These are phyloP conservation scores for Cephalopachus bancanus DNA, from an alignment of 2,797 vertebrate species.

Conservation along the genomic window DNA sequence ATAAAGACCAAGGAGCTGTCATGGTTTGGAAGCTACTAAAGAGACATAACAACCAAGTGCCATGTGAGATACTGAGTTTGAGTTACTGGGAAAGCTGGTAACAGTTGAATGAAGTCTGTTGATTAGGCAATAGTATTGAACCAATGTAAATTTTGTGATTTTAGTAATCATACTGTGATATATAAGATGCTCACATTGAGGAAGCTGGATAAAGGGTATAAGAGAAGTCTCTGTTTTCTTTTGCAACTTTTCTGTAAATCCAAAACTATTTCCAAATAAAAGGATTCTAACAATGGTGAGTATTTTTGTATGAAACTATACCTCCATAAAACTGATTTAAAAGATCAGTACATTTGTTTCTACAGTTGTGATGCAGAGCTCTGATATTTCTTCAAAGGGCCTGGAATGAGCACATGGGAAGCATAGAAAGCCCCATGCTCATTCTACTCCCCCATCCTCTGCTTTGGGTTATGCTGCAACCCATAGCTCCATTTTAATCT, in stretches of 20 bases:
- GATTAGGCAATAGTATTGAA: not conserved
- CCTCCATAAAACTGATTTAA: not conserved
- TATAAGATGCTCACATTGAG: not conserved
- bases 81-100: not conserved
- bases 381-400: not conserved
- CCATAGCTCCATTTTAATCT: not conserved
- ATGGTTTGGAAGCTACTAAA: not conserved
- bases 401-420: not conserved
- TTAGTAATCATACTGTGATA: not conserved
- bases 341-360: not conserved
- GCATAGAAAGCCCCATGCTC: not conserved
- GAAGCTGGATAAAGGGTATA: not conserved
- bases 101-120: not conserved
- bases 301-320: constrained; percentile 26
- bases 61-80: not conserved
- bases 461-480: not conserved
- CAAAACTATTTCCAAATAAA: constrained; percentile 41
- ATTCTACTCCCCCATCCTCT: not conserved
- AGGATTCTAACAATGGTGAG: not conserved
- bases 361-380: constrained; percentile 4
- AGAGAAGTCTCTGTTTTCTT: not conserved
- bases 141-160: not conserved
- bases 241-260: not conserved
- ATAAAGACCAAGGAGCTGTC: not conserved
- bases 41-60: not conserved